These are phyloP conservation scores for Eilema sororculum DNA, from an alignment of 2,888 invertebrate species.

Conservation along the genomic window DNA sequence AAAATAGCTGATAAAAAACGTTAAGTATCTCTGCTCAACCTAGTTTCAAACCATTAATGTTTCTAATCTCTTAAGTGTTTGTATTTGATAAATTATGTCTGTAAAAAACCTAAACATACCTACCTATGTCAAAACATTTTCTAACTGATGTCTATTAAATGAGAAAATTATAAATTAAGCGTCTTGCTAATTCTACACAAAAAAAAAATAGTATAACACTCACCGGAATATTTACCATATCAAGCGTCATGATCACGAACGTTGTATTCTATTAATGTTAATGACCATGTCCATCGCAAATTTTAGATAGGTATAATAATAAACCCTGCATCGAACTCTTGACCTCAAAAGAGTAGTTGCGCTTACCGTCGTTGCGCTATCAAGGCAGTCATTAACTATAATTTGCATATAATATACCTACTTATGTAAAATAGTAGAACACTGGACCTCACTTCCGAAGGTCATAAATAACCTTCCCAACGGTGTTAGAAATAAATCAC, in stretches of 20 bases:
- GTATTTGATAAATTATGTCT: constrained; percentile 19
- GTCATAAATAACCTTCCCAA: constrained; percentile 20
- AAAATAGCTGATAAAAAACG: constrained; percentile 34
- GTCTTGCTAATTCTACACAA: not conserved
- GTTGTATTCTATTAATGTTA: no score
- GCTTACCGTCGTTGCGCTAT: not conserved
- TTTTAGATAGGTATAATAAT: no score
- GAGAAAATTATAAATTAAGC: not conserved
- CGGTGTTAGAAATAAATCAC: constrained; percentile 21
- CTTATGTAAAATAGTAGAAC: constrained; percentile 12
- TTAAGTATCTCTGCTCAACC: constrained; percentile 15
- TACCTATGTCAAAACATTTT: not conserved
- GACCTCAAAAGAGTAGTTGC: not conserved
- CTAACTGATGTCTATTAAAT: not conserved
- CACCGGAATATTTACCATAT: no score
- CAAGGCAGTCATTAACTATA: not conserved
- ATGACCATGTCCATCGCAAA: no score
- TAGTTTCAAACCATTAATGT: constrained; percentile 17
- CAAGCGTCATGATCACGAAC: no score
- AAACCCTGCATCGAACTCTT: not conserved
- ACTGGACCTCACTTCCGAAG: constrained; percentile 4
- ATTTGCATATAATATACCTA: not conserved
- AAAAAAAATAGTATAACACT: not conserved
- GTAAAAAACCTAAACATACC: constrained; percentile 8
- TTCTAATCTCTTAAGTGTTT: constrained; percentile 18